phyloP scores from a whole-genome alignment of 1,140 invertebrate genomes.

The Frieseomelitta varia region DNA sequence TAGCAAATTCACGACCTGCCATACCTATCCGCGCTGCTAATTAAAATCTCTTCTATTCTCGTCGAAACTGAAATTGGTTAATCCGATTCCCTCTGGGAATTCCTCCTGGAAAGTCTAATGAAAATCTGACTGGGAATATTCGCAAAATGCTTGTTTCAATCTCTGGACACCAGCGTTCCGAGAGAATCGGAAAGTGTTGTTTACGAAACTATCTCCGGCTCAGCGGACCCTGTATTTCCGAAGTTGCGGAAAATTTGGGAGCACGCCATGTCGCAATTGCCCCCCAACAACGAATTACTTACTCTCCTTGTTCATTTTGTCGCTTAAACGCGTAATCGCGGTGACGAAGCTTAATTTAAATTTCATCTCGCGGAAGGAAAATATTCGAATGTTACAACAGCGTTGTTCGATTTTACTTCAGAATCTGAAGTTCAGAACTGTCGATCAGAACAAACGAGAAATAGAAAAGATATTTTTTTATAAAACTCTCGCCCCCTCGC shows the following conservation, averaged over 20 bases:
- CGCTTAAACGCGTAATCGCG: background rate
- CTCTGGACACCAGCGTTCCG: background rate
- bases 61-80: slow-evolving; percentile 19
- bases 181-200: slow-evolving; percentile 32
- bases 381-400: background rate
- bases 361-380: too few relatives aligned
- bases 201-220: slow-evolving; percentile 25
- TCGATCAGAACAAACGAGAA: too few relatives aligned
- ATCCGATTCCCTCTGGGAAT: slow-evolving; percentile 23
- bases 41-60: slow-evolving; percentile 35
- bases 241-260: background rate
- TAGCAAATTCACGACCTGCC: background rate
- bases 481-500: background rate
- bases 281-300: background rate
- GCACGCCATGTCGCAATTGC: background rate
- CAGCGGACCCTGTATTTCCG: background rate
- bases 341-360: background rate
- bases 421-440: background rate
- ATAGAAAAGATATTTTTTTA: background rate
- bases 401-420: background rate
- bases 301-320: background rate
- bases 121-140: slow-evolving; percentile 30
- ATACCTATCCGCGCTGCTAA: background rate
- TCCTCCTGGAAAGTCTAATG: slow-evolving; percentile 28
- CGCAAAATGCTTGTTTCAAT: background rate